These are phyloP conservation scores for Apis mellifera DNA, from an alignment of 1,140 invertebrate genomes.

Conservation along the genomic window DNA sequence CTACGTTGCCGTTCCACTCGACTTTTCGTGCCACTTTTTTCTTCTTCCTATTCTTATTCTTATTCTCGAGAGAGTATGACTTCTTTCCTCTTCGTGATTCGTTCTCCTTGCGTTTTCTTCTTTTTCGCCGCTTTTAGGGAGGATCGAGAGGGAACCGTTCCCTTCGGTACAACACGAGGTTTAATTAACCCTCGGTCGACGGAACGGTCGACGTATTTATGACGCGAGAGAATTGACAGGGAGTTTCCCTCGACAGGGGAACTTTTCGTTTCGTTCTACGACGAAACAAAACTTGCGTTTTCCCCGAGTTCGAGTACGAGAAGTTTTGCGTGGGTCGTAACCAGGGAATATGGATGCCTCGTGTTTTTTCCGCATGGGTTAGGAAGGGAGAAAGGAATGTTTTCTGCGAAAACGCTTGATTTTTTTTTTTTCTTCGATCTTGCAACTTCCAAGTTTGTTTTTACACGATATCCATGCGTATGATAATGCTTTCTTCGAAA, in stretches of 20 bases:
- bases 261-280: too few species aligned
- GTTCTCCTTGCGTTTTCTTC: neutral
- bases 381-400: neutral
- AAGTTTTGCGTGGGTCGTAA: neutral
- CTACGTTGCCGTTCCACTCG: constrained; percentile 35
- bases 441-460: too few species aligned
- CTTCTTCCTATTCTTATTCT: neutral
- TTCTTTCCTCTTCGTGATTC: neutral
- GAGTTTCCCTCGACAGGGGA: neutral
- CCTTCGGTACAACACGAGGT: neutral
- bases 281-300: neutral
- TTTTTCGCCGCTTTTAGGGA: neutral
- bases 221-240: neutral
- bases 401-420: neutral
- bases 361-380: neutral
- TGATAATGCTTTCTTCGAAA: too few species aligned
- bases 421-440: too few species aligned
- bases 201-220: constrained; percentile 1
- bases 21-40: constrained; percentile 9
- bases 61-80: neutral
- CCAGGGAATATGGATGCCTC: neutral
- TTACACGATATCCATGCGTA: too few species aligned
- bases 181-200: constrained; percentile 31
- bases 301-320: neutral
- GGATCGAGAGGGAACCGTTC: constrained; percentile 11